Percentiles rank a stretch among this genome's conserved stretches.
These are phyloP conservation scores for Malthinus seriepunctatus DNA, from an alignment of 2,888 invertebrate species.

Conservation along the genomic window DNA sequence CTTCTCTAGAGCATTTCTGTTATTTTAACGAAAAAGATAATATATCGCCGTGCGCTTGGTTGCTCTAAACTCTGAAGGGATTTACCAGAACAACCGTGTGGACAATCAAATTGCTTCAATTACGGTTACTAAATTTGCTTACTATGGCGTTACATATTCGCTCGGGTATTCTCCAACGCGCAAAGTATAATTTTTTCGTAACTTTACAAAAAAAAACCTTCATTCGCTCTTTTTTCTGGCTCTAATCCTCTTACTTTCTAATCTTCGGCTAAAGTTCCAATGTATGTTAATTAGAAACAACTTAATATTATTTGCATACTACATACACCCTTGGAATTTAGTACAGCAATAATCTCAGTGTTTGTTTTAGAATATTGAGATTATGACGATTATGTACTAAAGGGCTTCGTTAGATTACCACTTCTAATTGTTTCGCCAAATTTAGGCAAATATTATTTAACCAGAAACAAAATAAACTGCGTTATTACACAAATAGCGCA, in stretches of 20 bases:
- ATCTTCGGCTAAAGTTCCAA: too few species aligned
- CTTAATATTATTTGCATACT: background rate
- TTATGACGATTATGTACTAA: conserved; percentile 8
- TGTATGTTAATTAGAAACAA: background rate
- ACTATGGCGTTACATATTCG: conserved; percentile 10
- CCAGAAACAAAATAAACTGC: background rate
- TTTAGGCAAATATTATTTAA: background rate
- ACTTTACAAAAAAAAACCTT: too few species aligned
- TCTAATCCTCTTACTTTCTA: background rate
- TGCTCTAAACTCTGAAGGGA: conserved; percentile 17
- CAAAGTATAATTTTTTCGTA: too few species aligned
- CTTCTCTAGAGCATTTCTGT: conserved; percentile 16
- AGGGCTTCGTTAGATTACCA: conserved; percentile 3
- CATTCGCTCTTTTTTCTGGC: too few species aligned
- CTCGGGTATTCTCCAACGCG: background rate
- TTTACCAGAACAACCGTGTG: conserved; percentile 18
- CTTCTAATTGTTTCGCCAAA: conserved; percentile 7
- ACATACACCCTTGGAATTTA: background rate
- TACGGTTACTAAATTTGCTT: conserved; percentile 24
- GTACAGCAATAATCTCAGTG: background rate
- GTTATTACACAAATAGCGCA: background rate
- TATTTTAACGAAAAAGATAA: conserved; percentile 14
- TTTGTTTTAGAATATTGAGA: conserved; percentile 13
- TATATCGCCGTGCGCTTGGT: conserved; percentile 15
- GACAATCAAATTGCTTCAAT: conserved; percentile 25